These are phyloP conservation scores for Thecocarcelia acutangulata DNA, from an alignment of 2,888 invertebrate genomes.

Conservation along the genomic window DNA sequence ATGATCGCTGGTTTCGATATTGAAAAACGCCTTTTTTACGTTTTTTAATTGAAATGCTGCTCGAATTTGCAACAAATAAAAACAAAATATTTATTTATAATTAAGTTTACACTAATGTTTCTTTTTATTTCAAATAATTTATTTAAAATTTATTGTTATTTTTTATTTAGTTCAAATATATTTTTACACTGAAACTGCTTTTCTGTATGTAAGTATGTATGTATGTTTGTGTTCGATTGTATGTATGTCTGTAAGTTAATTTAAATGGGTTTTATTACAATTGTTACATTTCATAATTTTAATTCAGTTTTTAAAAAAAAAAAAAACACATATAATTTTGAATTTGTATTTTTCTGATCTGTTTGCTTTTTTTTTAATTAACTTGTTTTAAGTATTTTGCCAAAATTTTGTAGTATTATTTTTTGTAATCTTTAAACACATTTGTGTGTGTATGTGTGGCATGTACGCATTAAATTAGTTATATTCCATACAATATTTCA, in stretches of 20 bases:
- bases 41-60: neutral
- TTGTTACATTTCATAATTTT: conserved; percentile 13
- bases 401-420: conserved; percentile 39
- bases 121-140: conserved; percentile 63
- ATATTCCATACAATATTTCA: conserved; percentile 37
- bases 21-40: too few species aligned
- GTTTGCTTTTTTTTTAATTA: neutral
- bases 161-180: conserved; percentile 44
- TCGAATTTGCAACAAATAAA: neutral
- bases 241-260: neutral
- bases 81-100: conserved; percentile 31
- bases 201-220: conserved; percentile 17
- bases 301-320: conserved; percentile 39
- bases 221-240: neutral
- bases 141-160: conserved; percentile 56
- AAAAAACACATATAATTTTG: conserved; percentile 49
- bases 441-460: too few species aligned
- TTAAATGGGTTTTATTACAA: conserved; percentile 35
- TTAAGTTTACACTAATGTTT: conserved; percentile 55
- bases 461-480: conserved; percentile 18
- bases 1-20: too few species aligned
- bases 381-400: conserved; percentile 23
- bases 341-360: conserved; percentile 16
- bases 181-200: conserved; percentile 50
- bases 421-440: conserved; percentile 40